Conservation (phyloP, 2,113 vertebrate genomes). For the Podarcis raffonei region DNA sequence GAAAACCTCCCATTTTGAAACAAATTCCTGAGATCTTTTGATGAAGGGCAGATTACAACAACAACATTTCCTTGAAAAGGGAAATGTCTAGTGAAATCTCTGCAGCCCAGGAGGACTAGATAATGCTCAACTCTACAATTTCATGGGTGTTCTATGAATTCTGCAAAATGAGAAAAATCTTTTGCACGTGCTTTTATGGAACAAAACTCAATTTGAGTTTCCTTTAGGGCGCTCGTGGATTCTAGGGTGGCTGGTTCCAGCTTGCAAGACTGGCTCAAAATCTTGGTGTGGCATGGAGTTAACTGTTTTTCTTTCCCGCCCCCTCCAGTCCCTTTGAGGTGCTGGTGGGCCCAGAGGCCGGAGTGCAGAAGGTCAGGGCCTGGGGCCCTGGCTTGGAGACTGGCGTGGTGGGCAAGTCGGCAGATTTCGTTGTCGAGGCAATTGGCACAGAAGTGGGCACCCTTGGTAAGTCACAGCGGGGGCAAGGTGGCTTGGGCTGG, state of each 20-base stretch:
- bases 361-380: constrained; percentile 91
- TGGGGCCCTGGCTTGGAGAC: constrained; percentile 95
- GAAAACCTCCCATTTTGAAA: too few species aligned
- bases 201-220: too few species aligned
- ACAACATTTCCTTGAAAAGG: not conserved
- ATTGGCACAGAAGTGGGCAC: constrained; percentile 95
- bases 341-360: constrained; percentile 84
- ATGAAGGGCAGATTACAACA: too few species aligned
- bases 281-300: too few species aligned
- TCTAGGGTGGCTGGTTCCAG: not conserved
- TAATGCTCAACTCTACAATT: too few species aligned
- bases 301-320: not conserved
- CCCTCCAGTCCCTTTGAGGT: constrained; percentile 87
- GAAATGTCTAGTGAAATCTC: not conserved
- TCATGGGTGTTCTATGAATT: too few species aligned
- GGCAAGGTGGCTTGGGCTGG: not conserved
- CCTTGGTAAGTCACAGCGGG: constrained; percentile 77
- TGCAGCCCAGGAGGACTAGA: not conserved
- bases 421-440: constrained; percentile 95
- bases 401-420: constrained; percentile 90
- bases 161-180: not conserved
- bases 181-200: not conserved
- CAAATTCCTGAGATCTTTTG: too few species aligned
- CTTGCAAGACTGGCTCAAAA: not conserved
- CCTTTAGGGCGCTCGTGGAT: not conserved